A percentile compares a stretch with the other conserved stretches of the same genome.
phyloP scores from a whole-genome alignment of 2,113 vertebrate species.

The Xiphophorus hellerii region DNA sequence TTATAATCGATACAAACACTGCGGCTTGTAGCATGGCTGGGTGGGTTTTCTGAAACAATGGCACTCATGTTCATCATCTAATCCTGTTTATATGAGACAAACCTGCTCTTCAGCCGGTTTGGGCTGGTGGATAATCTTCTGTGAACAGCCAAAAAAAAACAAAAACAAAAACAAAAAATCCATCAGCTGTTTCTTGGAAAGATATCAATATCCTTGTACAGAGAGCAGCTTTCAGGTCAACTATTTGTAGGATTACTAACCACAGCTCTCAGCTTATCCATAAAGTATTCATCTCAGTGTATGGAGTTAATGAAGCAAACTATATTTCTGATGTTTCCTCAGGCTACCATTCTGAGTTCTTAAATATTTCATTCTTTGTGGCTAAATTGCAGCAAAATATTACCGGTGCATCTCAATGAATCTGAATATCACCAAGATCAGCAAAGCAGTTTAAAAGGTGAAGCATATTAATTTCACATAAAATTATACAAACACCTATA shows the following conservation, averaged over 20 bases:
- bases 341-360: neutral
- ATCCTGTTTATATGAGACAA: neutral
- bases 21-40: neutral
- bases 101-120: neutral
- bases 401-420: neutral
- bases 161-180: neutral
- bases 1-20: neutral
- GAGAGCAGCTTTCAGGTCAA: constrained; percentile 16
- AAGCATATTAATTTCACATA: neutral
- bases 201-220: neutral
- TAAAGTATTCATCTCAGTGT: neutral
- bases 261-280: neutral
- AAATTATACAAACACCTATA: neutral
- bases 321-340: neutral
- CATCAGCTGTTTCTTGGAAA: neutral
- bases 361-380: neutral
- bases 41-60: neutral
- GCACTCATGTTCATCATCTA: neutral
- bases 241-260: constrained; percentile 4
- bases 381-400: neutral
- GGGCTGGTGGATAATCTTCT: neutral
- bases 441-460: neutral
- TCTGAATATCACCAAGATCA: neutral
- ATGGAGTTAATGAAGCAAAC: neutral
- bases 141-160: neutral